Evolutionary conservation across 2,797 vertebrate genomes (phyloP), one percentile per base, ranked within the genome.

Genomic region (Sandelia bainsii): DNA sequence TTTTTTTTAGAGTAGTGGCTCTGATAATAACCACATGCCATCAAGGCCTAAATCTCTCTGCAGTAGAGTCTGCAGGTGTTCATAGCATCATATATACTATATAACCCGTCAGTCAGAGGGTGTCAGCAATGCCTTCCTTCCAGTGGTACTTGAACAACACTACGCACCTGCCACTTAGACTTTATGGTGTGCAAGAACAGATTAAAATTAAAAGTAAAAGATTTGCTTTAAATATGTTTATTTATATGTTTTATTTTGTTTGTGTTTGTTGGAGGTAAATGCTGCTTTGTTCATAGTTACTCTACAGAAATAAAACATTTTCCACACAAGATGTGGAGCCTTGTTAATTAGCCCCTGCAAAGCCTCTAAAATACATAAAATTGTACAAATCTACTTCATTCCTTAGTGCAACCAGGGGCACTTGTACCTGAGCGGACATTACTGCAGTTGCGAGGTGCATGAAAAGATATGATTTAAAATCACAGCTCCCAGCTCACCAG

Each of bases 11-110:
- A 64, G 49, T 40, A 49, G 34, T 37, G 23, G 4, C 45, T 73
- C 45, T 57, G 32, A 40, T 6, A 34, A 12, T 58, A 49, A 58
- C 72, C 69, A 70, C 52, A 50, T 81, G 74, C 19, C 64, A 80
- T 77, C 71, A 82, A 87, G 67, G 67, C 72, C 74, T 0, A 8
- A 54, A 25, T 53, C n/a, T 49, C 6, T 19, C 19, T 53, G 17
- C 3, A 57, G 64, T 20, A 4, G 37, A 49, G n/a, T 54, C 48
- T 49, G 22, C 22, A 57, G 56, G 65, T 79, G 61, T 69, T 69
- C 40, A 42, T 7, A 44, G 14, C 8, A 9, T 3, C 8, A 39
- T 9, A 39, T 8, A 8, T 8, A 37, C 34, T 10, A 8, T 37
- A 8, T 10, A 37, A 37, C 25, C 25, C 32, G 3, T 34, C 3